Evolutionary conservation across 2,797 vertebrate genomes (phyloP).

Genomic region (Pygocentrus nattereri): DNA sequence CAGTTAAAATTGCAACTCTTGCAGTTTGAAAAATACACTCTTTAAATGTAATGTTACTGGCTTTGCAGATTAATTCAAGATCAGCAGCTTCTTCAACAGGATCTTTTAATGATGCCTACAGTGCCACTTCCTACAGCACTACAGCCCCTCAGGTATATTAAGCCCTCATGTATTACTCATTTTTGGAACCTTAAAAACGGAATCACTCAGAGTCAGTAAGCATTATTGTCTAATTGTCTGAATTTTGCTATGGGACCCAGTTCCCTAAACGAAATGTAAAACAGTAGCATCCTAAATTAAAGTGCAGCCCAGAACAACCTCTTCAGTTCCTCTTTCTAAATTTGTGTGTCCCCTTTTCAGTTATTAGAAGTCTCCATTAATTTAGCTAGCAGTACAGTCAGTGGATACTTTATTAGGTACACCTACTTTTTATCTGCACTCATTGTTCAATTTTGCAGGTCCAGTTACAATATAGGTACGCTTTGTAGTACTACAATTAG

Average conservation of each 20-base stretch:
- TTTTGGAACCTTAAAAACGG: too few relatives aligned
- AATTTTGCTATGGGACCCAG: not conserved
- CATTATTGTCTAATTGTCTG: too few relatives aligned
- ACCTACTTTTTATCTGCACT: too few relatives aligned
- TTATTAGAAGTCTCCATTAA: slow-evolving; percentile 33
- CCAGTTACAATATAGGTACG: too few relatives aligned
- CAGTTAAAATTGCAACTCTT: too few relatives aligned
- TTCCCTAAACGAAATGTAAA: slow-evolving; percentile 43
- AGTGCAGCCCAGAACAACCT: not conserved
- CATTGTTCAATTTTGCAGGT: too few relatives aligned
- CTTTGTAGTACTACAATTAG: too few relatives aligned
- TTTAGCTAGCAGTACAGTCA: not conserved
- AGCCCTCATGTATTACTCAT: too few relatives aligned
- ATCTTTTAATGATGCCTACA: not conserved
- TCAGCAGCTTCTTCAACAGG: slow-evolving; percentile 2
- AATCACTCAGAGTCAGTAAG: too few relatives aligned
- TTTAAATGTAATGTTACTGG: not conserved
- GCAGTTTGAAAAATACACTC: too few relatives aligned
- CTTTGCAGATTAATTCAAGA: slow-evolving; percentile 39
- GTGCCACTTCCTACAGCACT: slow-evolving; percentile 10
- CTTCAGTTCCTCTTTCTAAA: slow-evolving; percentile 25
- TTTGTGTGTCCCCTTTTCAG: slow-evolving; percentile 13
- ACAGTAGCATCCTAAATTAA: not conserved
- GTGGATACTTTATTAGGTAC: too few relatives aligned
- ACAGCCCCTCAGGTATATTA: slow-evolving; percentile 46